Base-by-base conservation (phyloP, 2,888 invertebrate species). In the Tuberolachnus salignus region DNA sequence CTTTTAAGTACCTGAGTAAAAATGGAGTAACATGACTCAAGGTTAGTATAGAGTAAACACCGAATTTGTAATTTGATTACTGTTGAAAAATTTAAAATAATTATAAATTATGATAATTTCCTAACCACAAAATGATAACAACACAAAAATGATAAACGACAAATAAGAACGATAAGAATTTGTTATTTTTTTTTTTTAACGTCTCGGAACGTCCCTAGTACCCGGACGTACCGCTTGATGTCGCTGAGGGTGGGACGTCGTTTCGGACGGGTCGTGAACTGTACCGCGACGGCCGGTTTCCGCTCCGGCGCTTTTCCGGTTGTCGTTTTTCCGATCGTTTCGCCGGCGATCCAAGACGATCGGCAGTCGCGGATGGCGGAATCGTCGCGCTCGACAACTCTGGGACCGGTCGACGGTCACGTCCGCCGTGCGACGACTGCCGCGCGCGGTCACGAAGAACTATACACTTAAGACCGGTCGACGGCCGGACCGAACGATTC, bases 281-380 rank as follows among this genome's bases (percentile, higher is more conserved):
- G 46, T 16, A 14, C 1, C 1, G 9, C 0, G 13, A 19, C 34
- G 10, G 13, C 34, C 1, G 4, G 42, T 66, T n/a, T 23, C 10
- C 23, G 4, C 8, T 16, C 0, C 0, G 6, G 21, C 21, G 21
- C 9, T 9, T 21, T 2, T 8, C 8, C 8, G 3, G 16, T 9
- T 64, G 8, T 8, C 14, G 1, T 2, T 21, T 46, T 46, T 46
- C 23, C n/a, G 1, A 2, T 10, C 9, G 23, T n/a, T 23, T 23
- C 1, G 0, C 3, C 0, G 1, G 8, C 9, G 4, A 11, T 4
- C 1, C 8, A 2, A 13, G 0, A 0, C 10, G 16, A 3, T 3
- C 11, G 6, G 16, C 14, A 23, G 46, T 8, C 0, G 0, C 14
- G 16, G 10, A 11, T 16, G 6, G 1, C 1, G 4, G 46, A 3